Base-by-base conservation (phyloP, 1,140 invertebrate species). In the Drosophila orena region DNA sequence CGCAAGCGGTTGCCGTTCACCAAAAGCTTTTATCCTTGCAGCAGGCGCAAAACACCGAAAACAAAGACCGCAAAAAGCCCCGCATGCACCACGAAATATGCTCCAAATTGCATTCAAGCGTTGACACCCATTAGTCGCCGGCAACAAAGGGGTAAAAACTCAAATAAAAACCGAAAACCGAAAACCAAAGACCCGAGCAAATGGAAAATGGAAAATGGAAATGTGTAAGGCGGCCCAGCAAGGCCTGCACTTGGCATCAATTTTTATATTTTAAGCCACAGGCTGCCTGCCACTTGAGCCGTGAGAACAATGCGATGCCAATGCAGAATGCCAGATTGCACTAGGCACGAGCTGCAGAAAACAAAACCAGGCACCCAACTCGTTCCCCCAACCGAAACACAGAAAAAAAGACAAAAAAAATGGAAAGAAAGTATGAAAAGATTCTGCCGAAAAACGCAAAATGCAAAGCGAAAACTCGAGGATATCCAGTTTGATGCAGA, bases 241-340 rank as follows among this genome's bases (percentile, higher is more conserved):
- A 76, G 84, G 70, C 66, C 83, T 79, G 76, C 79, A 89, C 79
- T 89, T 89, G 79, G 75, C 84, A 89, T 89, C 79, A 88, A 88
- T 88, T 88, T 88, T 83, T 88, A 88, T 81, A 88, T 89, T 88
- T 88, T 64, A 88, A 88, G 83, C 83, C 79, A 76, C 84, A 66
- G 79, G 62, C 84, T 83, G 83, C 79, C 75, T 83, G 79, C 55
- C 83, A 86, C 84, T 83, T 78, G 79, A 83, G 75, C 62, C 50
- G 84, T 64, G 66, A 66, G 81, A 89, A 89, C 83, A 88, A 88
- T 89, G 83, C 83, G 71, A 89, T 76, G 72, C 71, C 80, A 83
- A 89, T 68, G 80, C 79, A 76, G 77, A 77, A 78, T 77, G 60
- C 68, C 59, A 77, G 75, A 77, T 69, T 81, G 57, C 83, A 72